Percentiles rank a stretch among this genome's conserved stretches.
Conservation (phyloP, 1,140 invertebrate genomes). For the Littorina saxatilis region DNA sequence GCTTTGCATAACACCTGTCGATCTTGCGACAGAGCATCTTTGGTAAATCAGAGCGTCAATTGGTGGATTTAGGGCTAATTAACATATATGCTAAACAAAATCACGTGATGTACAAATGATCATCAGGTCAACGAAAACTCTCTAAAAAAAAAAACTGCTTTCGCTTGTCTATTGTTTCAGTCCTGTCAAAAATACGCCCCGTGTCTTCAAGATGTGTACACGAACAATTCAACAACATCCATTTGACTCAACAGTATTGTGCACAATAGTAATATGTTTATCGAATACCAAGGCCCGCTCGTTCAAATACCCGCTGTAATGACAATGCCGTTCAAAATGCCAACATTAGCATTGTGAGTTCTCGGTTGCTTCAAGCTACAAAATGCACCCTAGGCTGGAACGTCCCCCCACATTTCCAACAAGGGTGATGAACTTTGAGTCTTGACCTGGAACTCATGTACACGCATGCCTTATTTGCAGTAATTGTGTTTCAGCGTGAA, state of each 20-base stretch:
- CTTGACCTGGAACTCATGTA: not conserved
- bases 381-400: not conserved
- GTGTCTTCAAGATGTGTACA: not conserved
- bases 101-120: not conserved
- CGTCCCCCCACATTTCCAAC: not conserved
- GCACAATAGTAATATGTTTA: too few relatives aligned
- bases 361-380: not conserved
- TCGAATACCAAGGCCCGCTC: too few relatives aligned
- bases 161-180: too few relatives aligned
- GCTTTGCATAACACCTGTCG: not conserved
- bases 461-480: too few relatives aligned
- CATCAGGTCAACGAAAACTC: not conserved
- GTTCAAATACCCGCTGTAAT: too few relatives aligned
- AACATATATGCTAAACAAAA: not conserved
- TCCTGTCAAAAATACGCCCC: not conserved
- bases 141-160: too few relatives aligned
- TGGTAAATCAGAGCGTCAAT: not conserved
- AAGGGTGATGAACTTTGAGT: not conserved
- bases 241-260: too few relatives aligned
- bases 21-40: not conserved
- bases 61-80: not conserved
- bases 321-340: too few relatives aligned
- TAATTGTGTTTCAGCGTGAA: not conserved
- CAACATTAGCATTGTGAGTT: too few relatives aligned
- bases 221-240: too few relatives aligned